Evolutionary conservation across 2,797 vertebrate species (phyloP).

Genomic region (Gadopsis marmoratus): DNA sequence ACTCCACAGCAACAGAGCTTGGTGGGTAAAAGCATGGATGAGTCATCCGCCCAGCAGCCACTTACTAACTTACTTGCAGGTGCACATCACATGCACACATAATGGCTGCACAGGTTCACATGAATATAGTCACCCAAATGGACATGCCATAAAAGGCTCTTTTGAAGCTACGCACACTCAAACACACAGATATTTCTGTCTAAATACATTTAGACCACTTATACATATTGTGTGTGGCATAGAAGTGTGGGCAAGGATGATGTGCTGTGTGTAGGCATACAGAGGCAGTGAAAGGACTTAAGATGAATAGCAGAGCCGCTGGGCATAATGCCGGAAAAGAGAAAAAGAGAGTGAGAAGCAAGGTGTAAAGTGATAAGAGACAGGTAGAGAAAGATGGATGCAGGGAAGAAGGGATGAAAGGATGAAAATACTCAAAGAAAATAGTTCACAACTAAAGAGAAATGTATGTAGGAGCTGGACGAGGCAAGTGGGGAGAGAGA

Average conservation of each 20-base stretch:
- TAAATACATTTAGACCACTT: slow-evolving; percentile 17
- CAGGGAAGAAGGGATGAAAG: slow-evolving; percentile 25
- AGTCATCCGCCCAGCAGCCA: slow-evolving; percentile 51
- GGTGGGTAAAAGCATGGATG: slow-evolving; percentile 53
- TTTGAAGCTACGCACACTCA: not conserved
- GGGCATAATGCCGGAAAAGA: slow-evolving; percentile 44
- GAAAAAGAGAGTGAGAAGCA: slow-evolving; percentile 20
- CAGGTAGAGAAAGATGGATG: slow-evolving; percentile 18
- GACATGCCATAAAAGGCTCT: slow-evolving; percentile 1
- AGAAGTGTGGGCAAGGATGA: slow-evolving; percentile 39
- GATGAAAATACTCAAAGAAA: slow-evolving; percentile 30
- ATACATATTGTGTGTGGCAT: slow-evolving; percentile 23
- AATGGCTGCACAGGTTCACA: slow-evolving; percentile 10
- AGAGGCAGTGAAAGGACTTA: slow-evolving; percentile 52
- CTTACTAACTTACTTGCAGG: slow-evolving; percentile 27
- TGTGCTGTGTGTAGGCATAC: slow-evolving; percentile 46
- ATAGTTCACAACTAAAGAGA: slow-evolving; percentile 33
- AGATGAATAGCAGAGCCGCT: slow-evolving; percentile 47
- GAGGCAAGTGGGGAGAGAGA: slow-evolving; percentile 34
- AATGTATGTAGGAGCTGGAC: slow-evolving; percentile 46
- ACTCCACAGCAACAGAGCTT: slow-evolving; percentile 52
- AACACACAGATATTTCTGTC: not conserved
- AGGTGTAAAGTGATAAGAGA: slow-evolving; percentile 20
- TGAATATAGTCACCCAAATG: slow-evolving; percentile 19
- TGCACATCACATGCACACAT: slow-evolving; percentile 33